Evolutionary conservation across 1,140 invertebrate species (phyloP).

Genomic region (Maniola jurtina): DNA sequence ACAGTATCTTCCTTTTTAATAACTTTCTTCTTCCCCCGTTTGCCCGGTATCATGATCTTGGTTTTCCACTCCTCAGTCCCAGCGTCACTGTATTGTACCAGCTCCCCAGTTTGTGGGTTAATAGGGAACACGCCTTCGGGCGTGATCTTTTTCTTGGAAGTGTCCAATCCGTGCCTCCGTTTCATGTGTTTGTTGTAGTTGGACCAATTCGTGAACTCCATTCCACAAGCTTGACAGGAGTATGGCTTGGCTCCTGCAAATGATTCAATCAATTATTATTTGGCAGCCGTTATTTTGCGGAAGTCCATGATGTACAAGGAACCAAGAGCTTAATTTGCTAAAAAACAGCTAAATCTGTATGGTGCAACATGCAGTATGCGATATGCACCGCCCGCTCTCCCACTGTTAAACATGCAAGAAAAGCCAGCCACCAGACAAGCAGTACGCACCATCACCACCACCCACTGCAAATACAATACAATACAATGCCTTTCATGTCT

Average conservation of each 20-base stretch:
- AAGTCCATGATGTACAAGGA: no score
- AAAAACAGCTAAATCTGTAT: no score
- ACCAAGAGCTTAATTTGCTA: no score
- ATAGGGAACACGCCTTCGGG: slow-evolving; percentile 61
- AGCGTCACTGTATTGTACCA: slow-evolving; percentile 48
- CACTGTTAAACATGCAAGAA: no score
- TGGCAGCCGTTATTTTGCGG: no score
- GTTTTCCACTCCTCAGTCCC: slow-evolving; percentile 57
- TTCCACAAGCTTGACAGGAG: slow-evolving; percentile 80
- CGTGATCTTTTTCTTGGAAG: slow-evolving; percentile 66
- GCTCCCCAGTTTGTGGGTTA: slow-evolving; percentile 56
- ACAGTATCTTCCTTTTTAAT: slow-evolving; percentile 41
- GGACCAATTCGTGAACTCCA: slow-evolving; percentile 88
- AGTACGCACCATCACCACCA: no score
- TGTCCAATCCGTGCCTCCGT: slow-evolving; percentile 80
- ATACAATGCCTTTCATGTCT: no score
- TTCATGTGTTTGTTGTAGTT: slow-evolving; percentile 90
- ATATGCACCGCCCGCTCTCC: no score
- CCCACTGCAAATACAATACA: no score
- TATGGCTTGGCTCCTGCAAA: slow-evolving; percentile 79
- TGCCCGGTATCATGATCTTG: slow-evolving; percentile 54
- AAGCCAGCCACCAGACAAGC: no score
- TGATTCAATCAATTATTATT: no score
- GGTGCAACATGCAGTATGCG: no score
- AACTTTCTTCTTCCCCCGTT: slow-evolving; percentile 45